phyloP scores from a whole-genome alignment of 2,888 invertebrate species.

The Ormyrus labotus region DNA sequence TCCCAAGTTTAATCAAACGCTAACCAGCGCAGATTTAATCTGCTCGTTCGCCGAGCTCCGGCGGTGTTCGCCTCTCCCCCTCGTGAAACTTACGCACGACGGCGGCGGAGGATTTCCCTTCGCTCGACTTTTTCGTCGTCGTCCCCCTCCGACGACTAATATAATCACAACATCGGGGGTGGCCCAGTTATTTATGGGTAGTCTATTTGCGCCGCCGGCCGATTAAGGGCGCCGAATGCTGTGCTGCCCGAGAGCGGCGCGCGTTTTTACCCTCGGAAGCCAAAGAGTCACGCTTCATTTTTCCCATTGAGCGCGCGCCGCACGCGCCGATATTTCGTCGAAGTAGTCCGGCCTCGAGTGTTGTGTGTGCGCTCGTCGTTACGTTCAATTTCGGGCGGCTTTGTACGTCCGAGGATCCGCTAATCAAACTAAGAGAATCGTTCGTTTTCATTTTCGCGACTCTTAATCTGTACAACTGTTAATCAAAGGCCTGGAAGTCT shows the following conservation, averaged over 20 bases:
- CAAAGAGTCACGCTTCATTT: slow-evolving; percentile 36
- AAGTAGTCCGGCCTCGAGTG: not conserved
- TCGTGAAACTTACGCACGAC: slow-evolving; percentile 51
- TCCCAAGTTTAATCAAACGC: slow-evolving; percentile 75
- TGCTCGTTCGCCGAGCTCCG: slow-evolving; percentile 62
- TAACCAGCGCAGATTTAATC: slow-evolving; percentile 75
- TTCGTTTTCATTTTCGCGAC: too few species aligned
- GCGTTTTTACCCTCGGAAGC: slow-evolving; percentile 2
- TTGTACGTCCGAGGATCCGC: too few species aligned
- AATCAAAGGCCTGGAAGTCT: too few species aligned
- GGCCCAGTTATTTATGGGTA: slow-evolving; percentile 73
- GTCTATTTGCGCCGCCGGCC: slow-evolving; percentile 45
- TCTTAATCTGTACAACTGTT: too few species aligned
- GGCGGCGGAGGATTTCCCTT: slow-evolving; percentile 29
- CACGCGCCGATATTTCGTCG: slow-evolving; percentile 6
- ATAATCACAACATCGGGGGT: slow-evolving; percentile 75
- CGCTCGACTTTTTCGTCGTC: slow-evolving; percentile 43
- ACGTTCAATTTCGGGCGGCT: too few species aligned
- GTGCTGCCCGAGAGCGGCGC: not conserved
- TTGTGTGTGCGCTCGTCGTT: not conserved
- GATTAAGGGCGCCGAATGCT: slow-evolving; percentile 29
- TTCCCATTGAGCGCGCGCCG: not conserved
- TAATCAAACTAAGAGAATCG: too few species aligned
- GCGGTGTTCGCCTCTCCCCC: slow-evolving; percentile 50
- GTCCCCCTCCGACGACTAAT: slow-evolving; percentile 68